Conservation (phyloP, 2,797 vertebrate species). For the Hybognathus amarus region DNA sequence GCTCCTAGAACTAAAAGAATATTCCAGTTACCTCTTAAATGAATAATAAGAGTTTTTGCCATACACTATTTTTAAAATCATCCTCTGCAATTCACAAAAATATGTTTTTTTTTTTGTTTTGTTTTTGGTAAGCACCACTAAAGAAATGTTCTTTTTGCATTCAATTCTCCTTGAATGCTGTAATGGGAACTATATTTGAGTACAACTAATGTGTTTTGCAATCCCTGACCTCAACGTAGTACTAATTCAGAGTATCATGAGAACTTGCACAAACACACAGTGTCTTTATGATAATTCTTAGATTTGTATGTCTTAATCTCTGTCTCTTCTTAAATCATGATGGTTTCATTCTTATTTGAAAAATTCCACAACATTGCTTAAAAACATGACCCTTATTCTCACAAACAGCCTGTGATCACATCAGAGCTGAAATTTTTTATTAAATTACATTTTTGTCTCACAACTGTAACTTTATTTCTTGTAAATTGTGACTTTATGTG, state of each 20-base stretch:
- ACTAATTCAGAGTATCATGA: background rate
- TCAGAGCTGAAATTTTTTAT: background rate
- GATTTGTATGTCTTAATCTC: background rate
- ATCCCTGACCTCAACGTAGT: background rate
- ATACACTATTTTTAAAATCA: background rate
- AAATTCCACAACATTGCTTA: background rate
- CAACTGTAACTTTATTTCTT: background rate
- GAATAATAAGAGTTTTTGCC: background rate
- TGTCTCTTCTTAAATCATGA: background rate
- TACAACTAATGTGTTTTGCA: constrained; percentile 4
- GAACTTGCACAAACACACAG: background rate
- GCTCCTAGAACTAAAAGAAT: background rate
- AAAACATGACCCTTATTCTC: background rate
- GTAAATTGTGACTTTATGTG: background rate
- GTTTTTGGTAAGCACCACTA: background rate
- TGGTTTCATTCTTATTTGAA: background rate
- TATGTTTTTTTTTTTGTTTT: background rate
- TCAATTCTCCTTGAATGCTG: constrained; percentile 12
- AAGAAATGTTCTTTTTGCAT: background rate
- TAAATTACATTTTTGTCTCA: background rate
- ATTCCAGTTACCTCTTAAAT: constrained; percentile 5
- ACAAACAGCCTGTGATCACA: background rate
- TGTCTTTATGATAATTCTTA: background rate
- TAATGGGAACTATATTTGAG: constrained; percentile 11
- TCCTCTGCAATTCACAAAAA: constrained; percentile 11